A percentile compares a stretch with the other conserved stretches of the same genome.
Evolutionary conservation across 2,113 vertebrate species (phyloP).

Genomic region (Oophaga pumilio): DNA sequence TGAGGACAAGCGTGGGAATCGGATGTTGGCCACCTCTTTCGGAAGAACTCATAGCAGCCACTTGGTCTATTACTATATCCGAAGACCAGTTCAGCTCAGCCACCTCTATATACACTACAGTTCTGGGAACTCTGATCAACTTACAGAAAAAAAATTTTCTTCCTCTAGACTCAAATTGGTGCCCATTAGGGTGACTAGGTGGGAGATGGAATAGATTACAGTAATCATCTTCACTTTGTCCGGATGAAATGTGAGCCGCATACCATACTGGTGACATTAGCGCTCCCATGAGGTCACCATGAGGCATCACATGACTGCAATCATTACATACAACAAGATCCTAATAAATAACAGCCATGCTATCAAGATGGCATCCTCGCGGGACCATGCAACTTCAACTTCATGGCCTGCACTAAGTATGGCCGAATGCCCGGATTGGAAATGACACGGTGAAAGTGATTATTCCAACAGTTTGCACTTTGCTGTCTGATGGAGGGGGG

Average conservation of each 20-base stretch:
- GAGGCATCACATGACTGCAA: conserved; percentile 40
- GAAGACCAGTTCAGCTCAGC: no score
- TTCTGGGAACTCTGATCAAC: neutral
- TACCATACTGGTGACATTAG: conserved; percentile 25
- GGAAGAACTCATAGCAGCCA: no score
- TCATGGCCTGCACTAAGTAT: neutral
- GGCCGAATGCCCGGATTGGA: conserved; percentile 29
- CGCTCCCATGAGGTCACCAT: neutral
- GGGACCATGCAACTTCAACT: neutral
- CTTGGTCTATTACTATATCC: no score
- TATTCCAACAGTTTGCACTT: conserved; percentile 46
- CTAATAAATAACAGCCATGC: conserved; percentile 50
- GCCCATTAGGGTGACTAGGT: neutral
- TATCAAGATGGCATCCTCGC: conserved; percentile 28
- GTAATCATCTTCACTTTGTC: conserved; percentile 28
- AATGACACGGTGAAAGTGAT: conserved; percentile 51
- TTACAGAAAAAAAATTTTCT: neutral
- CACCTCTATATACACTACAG: no score
- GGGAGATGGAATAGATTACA: conserved; percentile 48
- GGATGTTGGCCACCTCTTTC: no score
- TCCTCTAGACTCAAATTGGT: neutral
- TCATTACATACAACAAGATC: conserved; percentile 1
- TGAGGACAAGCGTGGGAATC: no score
- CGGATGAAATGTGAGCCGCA: conserved; percentile 33
- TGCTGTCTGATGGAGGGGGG: conserved; percentile 15